Evolutionary conservation across 2,797 vertebrate species (phyloP).

Genomic region (Pseudochirops corinnae): DNA sequence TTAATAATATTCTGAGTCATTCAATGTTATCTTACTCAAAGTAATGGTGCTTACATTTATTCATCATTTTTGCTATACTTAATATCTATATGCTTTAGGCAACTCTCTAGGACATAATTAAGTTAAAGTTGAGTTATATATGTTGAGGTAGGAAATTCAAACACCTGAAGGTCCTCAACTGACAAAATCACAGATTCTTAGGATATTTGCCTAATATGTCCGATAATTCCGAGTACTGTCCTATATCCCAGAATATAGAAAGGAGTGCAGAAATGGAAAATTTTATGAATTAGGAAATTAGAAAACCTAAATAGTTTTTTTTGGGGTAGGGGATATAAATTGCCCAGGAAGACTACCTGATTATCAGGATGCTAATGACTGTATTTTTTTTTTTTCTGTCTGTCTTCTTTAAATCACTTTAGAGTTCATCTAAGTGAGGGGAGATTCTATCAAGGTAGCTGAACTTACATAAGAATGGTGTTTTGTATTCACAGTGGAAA

Average conservation of each 20-base stretch:
- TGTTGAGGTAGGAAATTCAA: background rate
- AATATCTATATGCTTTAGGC: background rate
- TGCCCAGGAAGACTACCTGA: rapidly evolving
- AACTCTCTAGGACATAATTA: background rate
- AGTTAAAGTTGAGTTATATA: background rate
- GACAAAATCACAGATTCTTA: background rate
- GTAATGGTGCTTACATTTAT: background rate
- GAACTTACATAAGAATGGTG: background rate
- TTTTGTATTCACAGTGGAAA: conserved; percentile 14
- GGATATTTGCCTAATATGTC: background rate
- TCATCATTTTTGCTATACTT: background rate
- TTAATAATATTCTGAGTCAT: background rate
- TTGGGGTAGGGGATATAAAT: background rate
- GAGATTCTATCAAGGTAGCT: background rate
- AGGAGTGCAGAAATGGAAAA: background rate
- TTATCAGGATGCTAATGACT: background rate
- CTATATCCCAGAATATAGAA: background rate
- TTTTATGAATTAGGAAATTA: background rate
- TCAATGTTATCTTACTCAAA: background rate
- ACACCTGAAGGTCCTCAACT: background rate
- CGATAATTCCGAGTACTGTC: background rate
- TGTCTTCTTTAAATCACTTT: background rate
- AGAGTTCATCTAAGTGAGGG: conserved; percentile 7
- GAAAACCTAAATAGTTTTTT: background rate
- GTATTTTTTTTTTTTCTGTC: rapidly evolving